Conservation (phyloP, 2,113 vertebrate species). For the Pavo muticus region DNA sequence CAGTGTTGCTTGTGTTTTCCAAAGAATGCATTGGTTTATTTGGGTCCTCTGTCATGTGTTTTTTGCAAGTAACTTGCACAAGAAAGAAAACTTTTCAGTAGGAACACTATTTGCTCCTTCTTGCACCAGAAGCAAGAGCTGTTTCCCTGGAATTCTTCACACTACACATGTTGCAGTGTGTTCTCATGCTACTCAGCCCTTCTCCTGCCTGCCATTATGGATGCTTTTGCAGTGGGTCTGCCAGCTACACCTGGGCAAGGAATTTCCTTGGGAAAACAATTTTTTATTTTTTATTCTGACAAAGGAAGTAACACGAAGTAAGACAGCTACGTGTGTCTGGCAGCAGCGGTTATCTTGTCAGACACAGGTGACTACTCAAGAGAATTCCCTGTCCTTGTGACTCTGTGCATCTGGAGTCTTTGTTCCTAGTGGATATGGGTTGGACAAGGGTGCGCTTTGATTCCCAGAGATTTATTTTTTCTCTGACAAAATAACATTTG, state of each 20-base stretch:
- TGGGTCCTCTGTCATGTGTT: background rate
- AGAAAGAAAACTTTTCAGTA: background rate
- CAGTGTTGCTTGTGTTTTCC: background rate
- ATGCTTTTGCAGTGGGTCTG: background rate
- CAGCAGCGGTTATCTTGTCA: background rate
- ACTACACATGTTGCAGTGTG: no score
- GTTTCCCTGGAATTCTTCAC: background rate
- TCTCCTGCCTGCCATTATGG: background rate
- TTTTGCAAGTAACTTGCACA: background rate
- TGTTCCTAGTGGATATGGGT: background rate
- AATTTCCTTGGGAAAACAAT: background rate
- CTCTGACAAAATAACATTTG: background rate
- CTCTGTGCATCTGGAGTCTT: background rate
- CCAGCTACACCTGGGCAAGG: background rate
- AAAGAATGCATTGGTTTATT: background rate
- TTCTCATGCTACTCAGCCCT: background rate
- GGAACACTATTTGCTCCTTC: background rate
- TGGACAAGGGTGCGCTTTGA: background rate
- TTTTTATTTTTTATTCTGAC: background rate
- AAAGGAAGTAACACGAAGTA: background rate
- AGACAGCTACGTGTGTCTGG: rapidly evolving
- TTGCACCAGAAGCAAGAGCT: background rate
- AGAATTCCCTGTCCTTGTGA: background rate
- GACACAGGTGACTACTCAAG: background rate
- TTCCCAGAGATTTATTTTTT: background rate